Conservation (phyloP, 2,797 vertebrate genomes). For the Leptodactylus fallax region DNA sequence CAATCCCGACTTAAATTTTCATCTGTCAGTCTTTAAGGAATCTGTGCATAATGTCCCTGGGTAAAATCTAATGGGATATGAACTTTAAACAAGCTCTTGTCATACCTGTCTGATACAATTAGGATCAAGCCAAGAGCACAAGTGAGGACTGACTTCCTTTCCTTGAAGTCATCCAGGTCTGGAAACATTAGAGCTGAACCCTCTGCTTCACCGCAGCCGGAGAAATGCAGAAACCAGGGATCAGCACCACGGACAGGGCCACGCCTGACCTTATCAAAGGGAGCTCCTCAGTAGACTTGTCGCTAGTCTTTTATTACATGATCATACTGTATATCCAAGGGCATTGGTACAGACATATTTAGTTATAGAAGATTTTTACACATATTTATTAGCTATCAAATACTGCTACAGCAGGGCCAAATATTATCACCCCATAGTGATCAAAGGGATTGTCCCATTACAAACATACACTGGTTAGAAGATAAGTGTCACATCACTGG, state of each 20-base stretch:
- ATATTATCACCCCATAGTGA: too few species aligned
- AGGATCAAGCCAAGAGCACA: constrained; percentile 23
- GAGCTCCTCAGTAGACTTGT: too few species aligned
- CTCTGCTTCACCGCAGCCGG: not conserved
- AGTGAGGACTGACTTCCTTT: not conserved
- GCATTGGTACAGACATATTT: not conserved
- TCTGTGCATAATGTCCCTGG: constrained; percentile 53
- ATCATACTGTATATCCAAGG: not conserved
- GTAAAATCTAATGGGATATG: constrained; percentile 52
- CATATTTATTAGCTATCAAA: too few species aligned
- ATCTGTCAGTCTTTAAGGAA: constrained; percentile 43
- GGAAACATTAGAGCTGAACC: not conserved
- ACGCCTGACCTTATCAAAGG: not conserved
- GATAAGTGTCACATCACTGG: too few species aligned
- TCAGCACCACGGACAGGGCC: constrained; percentile 1
- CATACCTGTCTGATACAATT: constrained; percentile 35
- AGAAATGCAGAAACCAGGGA: not conserved
- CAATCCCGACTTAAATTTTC: not conserved
- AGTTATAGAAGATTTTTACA: too few species aligned
- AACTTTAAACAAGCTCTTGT: constrained; percentile 44
- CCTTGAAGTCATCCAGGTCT: not conserved
- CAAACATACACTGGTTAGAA: too few species aligned
- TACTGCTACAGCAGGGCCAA: too few species aligned
- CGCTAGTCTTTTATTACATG: not conserved
- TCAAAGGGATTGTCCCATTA: too few species aligned